A percentile compares a stretch with the other conserved stretches of the same genome.
Conservation (phyloP, 1,140 invertebrate genomes). For the Drosophila sproati region DNA sequence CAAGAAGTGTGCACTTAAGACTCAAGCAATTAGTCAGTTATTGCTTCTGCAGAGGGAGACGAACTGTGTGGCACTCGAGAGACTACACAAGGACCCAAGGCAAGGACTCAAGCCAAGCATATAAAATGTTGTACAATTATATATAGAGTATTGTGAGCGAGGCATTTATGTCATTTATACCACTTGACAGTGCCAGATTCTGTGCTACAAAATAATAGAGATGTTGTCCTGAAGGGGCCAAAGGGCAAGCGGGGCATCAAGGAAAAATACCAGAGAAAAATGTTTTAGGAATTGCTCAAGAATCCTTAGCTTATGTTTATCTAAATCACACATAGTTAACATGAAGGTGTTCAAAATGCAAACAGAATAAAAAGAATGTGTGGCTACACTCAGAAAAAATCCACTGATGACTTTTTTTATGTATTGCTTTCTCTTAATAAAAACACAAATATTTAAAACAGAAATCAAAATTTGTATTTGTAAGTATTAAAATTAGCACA, state of each 20-base stretch:
- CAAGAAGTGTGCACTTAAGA: slow-evolving; percentile 44
- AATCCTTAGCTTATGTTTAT: no score
- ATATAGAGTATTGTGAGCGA: slow-evolving; percentile 20
- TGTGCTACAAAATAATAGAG: slow-evolving; percentile 20
- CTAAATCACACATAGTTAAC: no score
- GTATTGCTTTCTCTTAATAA: no score
- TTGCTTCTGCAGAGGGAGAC: slow-evolving; percentile 47
- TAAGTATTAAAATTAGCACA: no score
- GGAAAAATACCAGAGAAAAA: neutral
- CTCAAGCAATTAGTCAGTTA: slow-evolving; percentile 78
- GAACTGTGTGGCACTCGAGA: slow-evolving; percentile 6
- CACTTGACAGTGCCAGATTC: slow-evolving; percentile 19
- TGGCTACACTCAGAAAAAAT: no score
- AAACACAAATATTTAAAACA: no score
- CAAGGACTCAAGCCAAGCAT: slow-evolving; percentile 27
- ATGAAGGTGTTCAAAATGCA: no score
- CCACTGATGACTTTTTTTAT: no score
- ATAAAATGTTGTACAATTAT: slow-evolving; percentile 19
- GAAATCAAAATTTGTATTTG: no score
- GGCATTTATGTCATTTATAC: slow-evolving; percentile 34
- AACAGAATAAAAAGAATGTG: no score
- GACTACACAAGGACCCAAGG: neutral
- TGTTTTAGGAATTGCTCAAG: no score
- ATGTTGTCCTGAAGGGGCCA: neutral
- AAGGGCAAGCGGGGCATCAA: neutral